Evolutionary conservation across 2,797 vertebrate genomes (phyloP), one percentile per base, ranked within the genome.

Genomic region (Pygocentrus nattereri): DNA sequence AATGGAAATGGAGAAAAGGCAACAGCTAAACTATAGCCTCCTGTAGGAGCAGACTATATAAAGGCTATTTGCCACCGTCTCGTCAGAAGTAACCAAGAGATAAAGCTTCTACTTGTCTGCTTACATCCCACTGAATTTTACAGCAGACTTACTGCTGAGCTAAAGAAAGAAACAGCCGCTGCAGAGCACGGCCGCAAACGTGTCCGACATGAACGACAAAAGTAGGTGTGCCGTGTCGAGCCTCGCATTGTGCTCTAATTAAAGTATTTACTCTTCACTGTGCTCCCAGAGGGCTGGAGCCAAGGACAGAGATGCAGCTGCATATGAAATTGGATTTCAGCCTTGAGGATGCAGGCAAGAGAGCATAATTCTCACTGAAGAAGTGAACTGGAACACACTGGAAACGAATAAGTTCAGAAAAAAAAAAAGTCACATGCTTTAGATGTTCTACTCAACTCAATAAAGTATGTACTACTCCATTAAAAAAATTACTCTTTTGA

Each of bases 251-350:
- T 49, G 58, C 41, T 65, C 56, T 72, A 61, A 80, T 69, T 70
- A 73, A 65, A 67, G 78, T 61, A 70, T 84, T 76, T 86, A 70
- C 62, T 80, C 62, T 59, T 52, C 19, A 61, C 41, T 56, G 31
- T 54, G 64, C 21, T 78, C 72, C 78, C 71, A 62, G 27, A 84
- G 78, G 67, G 78, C 82, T 80, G 38, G 30, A 71, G 65, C 31
- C 65, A 78, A 80, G 74, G 74, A 81, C 80, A 78, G 65, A 25
- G 72, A 31, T 44, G 70, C 80, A 25, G 31, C 18, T 52, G 59
- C 62, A 74, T 56, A 68, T 75, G 49, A 81, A 82, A 68, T 49
- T 52, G 65, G 52, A 82, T 82, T 78, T 82, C 44, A 72, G 31
- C 44, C 70, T 61, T 25, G 38, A 41, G 71, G 30, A 76, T 74